phyloP scores from a whole-genome alignment of 1,140 invertebrate genomes.

The Pteromalus puparum region DNA sequence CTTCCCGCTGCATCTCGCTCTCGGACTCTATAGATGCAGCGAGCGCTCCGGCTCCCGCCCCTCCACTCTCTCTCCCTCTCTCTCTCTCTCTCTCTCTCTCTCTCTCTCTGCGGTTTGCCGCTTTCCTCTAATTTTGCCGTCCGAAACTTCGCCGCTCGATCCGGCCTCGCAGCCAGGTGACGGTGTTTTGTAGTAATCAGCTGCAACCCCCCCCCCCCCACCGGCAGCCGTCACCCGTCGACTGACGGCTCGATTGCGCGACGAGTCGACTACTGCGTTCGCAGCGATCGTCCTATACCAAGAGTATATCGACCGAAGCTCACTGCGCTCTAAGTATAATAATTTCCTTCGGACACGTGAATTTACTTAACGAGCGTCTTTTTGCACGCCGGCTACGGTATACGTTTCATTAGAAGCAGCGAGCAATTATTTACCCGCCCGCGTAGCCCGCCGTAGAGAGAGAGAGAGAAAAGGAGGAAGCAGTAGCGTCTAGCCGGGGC shows the following conservation, averaged over 20 bases:
- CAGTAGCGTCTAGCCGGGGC: not conserved
- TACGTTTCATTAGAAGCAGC: too few relatives aligned
- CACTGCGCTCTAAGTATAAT: not conserved
- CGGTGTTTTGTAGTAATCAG: not conserved
- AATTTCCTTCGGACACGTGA: not conserved
- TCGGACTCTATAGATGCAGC: too few relatives aligned
- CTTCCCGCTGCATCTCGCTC: not conserved
- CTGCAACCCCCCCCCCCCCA: not conserved
- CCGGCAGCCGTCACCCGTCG: too few relatives aligned
- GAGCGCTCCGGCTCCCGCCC: too few relatives aligned
- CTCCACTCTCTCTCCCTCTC: too few relatives aligned
- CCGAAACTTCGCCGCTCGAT: not conserved
- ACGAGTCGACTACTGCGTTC: too few relatives aligned
- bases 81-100: too few relatives aligned
- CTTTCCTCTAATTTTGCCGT: conserved; percentile 1
- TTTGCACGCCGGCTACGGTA: not conserved
- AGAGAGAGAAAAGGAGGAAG: too few relatives aligned
- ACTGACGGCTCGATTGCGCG: too few relatives aligned
- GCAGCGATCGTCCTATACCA: too few relatives aligned
- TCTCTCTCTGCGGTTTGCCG: not conserved
- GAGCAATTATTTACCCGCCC: not conserved
- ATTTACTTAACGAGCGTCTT: not conserved
- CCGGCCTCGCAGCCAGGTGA: not conserved
- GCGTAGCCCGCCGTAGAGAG: too few relatives aligned
- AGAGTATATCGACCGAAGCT: too few relatives aligned